phyloP scores from a whole-genome alignment of 2,888 invertebrate genomes.

The Pseudeuparius sepicola region DNA sequence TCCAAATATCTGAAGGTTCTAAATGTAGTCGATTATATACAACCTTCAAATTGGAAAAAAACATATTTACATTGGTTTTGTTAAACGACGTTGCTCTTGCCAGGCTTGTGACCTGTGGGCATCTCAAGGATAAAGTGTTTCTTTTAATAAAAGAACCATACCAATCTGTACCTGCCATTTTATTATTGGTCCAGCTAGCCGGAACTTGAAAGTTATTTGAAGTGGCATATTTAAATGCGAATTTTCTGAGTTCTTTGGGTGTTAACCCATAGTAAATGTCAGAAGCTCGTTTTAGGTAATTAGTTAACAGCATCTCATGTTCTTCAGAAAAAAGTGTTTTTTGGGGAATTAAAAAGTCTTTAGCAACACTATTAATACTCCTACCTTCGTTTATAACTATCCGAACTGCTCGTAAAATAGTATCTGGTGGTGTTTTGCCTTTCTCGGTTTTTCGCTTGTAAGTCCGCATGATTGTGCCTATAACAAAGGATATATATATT shows the following conservation, averaged over 20 bases:
- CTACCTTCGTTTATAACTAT: slow-evolving; percentile 7
- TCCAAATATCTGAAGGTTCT: slow-evolving; percentile 21
- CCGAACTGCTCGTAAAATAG: slow-evolving; percentile 8
- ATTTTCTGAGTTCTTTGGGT: slow-evolving; percentile 13
- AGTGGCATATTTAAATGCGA: slow-evolving; percentile 12
- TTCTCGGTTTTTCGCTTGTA: slow-evolving; percentile 13
- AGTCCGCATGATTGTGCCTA: no score
- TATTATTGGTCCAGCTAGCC: slow-evolving; percentile 9
- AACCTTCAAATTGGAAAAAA: slow-evolving; percentile 8
- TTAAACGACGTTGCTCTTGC: slow-evolving; percentile 8
- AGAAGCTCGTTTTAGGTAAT: slow-evolving; percentile 11
- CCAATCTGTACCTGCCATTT: slow-evolving; percentile 15
- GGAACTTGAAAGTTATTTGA: slow-evolving; percentile 9
- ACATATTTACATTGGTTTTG: slow-evolving; percentile 4
- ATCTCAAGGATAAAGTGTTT: slow-evolving; percentile 12
- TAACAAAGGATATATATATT: no score
- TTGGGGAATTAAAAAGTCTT: slow-evolving; percentile 13
- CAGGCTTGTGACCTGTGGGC: slow-evolving; percentile 11
- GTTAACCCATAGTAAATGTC: slow-evolving; percentile 13
- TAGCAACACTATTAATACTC: slow-evolving; percentile 11
- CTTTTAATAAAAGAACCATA: slow-evolving; percentile 12
- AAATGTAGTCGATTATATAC: slow-evolving; percentile 9
- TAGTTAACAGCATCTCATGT: slow-evolving; percentile 10
- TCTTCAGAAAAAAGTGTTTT: slow-evolving; percentile 10
- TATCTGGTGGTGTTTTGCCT: slow-evolving; percentile 13